Evolutionary conservation across 1,140 invertebrate species (phyloP).

Genomic region (Odontomachus brunneus): DNA sequence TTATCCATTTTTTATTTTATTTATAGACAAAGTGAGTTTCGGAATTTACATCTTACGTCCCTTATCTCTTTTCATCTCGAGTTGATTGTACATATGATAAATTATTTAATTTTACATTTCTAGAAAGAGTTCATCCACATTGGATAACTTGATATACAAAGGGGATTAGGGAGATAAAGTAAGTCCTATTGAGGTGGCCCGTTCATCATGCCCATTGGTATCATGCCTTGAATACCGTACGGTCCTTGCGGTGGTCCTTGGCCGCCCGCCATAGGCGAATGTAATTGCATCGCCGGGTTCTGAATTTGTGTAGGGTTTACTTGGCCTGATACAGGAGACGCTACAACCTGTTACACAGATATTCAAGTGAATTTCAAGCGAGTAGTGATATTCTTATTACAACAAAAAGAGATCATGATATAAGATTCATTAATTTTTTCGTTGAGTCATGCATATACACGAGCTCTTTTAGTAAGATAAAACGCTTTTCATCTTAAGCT

Average conservation of each 20-base stretch:
- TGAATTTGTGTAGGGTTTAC: conserved; percentile 86
- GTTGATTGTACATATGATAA: too few species aligned
- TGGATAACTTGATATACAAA: conserved; percentile 75
- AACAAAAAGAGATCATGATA: too few species aligned
- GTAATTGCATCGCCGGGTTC: conserved; percentile 86
- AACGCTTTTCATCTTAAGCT: neutral
- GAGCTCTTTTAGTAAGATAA: too few species aligned
- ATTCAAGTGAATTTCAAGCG: neutral
- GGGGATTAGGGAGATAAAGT: conserved; percentile 79
- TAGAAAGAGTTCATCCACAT: conserved; percentile 80
- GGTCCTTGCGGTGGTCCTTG: conserved; percentile 82
- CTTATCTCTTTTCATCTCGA: too few species aligned
- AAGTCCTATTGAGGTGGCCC: conserved; percentile 83
- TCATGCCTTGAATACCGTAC: conserved; percentile 79
- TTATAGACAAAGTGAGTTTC: too few species aligned
- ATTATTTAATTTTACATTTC: conserved; percentile 64
- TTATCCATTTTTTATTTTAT: too few species aligned
- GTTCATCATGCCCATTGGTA: conserved; percentile 86
- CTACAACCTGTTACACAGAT: conserved; percentile 80
- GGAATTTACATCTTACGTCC: too few species aligned
- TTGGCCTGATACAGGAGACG: conserved; percentile 82
- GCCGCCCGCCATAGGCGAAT: conserved; percentile 82
- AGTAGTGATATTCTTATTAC: too few species aligned
- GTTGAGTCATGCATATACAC: too few species aligned
- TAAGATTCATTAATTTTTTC: too few species aligned